These are phyloP conservation scores for Drosophila crucigera DNA, from an alignment of 2,888 invertebrate genomes.

Conservation along the genomic window DNA sequence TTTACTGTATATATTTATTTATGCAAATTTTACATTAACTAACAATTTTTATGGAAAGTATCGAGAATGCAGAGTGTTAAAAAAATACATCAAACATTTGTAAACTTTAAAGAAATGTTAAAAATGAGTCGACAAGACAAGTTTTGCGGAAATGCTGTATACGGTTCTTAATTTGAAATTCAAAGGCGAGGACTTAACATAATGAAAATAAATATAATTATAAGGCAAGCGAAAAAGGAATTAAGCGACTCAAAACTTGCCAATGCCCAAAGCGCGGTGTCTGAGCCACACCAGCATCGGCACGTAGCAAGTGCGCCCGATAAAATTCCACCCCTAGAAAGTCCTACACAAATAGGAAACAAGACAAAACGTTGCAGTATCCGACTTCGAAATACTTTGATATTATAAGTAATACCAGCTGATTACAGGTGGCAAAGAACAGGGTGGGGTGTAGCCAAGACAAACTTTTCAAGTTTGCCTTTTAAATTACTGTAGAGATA, in stretches of 20 bases:
- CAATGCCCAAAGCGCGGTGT: neutral
- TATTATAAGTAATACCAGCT: too few species aligned
- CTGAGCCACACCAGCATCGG: constrained; percentile 1
- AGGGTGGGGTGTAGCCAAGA: too few species aligned
- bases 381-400: too few species aligned
- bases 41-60: too few species aligned
- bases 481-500: too few species aligned
- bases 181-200: constrained; percentile 38
- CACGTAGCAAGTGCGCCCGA: constrained; percentile 12
- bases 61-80: neutral
- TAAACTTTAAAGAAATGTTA: neutral
- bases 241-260: constrained; percentile 30
- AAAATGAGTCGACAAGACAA: neutral
- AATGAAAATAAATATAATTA: constrained; percentile 56
- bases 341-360: neutral
- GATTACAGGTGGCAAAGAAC: too few species aligned
- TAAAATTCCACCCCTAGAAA: neutral
- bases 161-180: constrained; percentile 50
- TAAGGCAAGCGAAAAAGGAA: constrained; percentile 40
- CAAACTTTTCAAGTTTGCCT: too few species aligned
- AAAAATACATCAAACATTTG: neutral
- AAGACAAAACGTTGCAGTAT: neutral
- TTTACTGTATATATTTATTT: neutral
- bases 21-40: too few species aligned
- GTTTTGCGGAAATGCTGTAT: neutral